Evolutionary conservation across 1,140 invertebrate species (phyloP).

Genomic region (Macrosteles quadrilineatus): DNA sequence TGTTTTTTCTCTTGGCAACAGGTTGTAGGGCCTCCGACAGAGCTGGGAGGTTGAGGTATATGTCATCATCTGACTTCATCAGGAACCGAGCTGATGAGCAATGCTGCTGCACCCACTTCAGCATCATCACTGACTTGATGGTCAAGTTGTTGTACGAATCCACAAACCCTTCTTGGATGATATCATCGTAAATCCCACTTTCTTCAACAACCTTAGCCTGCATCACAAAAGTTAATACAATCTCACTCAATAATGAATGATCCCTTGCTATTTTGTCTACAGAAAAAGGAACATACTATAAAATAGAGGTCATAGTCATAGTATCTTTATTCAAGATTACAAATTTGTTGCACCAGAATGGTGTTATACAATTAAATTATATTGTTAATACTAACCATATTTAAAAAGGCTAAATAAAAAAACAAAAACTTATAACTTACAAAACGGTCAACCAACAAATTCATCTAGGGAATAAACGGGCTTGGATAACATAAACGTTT

Average conservation of each 20-base stretch:
- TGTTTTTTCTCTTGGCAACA: conserved; percentile 41
- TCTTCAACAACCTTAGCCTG: conserved; percentile 62
- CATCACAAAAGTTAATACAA: conserved; percentile 44
- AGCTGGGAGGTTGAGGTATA: conserved; percentile 74
- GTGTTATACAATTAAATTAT: too few species aligned
- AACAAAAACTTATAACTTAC: too few species aligned
- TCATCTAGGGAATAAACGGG: too few species aligned
- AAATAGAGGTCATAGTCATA: not conserved
- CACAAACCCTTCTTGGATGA: conserved; percentile 87
- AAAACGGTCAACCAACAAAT: too few species aligned
- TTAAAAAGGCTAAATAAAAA: too few species aligned
- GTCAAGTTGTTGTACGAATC: conserved; percentile 94
- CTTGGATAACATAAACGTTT: too few species aligned
- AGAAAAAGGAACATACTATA: not conserved
- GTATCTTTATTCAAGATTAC: too few species aligned
- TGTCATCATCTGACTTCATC: conserved; percentile 84
- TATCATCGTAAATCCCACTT: conserved; percentile 69
- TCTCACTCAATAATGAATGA: not conserved
- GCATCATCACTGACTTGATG: conserved; percentile 81
- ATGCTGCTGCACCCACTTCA: conserved; percentile 74
- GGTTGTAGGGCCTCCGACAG: conserved; percentile 71
- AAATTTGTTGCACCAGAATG: too few species aligned
- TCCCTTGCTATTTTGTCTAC: not conserved
- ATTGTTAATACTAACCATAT: too few species aligned
- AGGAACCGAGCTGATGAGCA: conserved; percentile 68